These are phyloP conservation scores for Dolichomitus sp. DNA, from an alignment of 2,888 invertebrate species.

Conservation along the genomic window DNA sequence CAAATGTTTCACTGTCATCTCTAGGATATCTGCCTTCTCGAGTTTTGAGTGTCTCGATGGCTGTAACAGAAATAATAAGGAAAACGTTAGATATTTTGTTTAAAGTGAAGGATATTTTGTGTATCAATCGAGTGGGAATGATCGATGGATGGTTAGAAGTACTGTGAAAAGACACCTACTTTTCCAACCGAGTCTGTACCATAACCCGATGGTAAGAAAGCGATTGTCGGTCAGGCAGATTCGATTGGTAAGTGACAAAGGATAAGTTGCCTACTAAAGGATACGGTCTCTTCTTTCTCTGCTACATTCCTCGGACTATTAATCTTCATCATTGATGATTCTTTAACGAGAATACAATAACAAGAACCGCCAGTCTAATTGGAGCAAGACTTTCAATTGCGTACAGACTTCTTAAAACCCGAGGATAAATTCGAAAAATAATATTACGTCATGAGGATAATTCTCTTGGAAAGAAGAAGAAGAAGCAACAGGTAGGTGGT, in stretches of 20 bases:
- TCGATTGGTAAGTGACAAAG: not conserved
- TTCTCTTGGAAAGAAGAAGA: constrained; percentile 50
- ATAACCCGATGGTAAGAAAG: not conserved
- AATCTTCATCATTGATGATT: not conserved
- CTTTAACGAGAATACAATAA: not conserved
- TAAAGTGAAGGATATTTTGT: not conserved
- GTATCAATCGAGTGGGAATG: not conserved
- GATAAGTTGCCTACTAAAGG: not conserved
- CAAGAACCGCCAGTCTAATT: not conserved
- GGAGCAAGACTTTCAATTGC: not conserved
- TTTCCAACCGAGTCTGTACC: not conserved
- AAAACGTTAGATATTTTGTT: not conserved
- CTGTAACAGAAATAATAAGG: constrained; percentile 87
- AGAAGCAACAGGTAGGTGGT: constrained; percentile 62
- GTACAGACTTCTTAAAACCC: not conserved
- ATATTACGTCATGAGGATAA: constrained; percentile 60
- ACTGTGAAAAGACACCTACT: not conserved
- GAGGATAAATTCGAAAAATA: constrained; percentile 39
- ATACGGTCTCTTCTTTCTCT: not conserved
- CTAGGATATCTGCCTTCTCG: constrained; percentile 98
- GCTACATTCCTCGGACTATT: not conserved
- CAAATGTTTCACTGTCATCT: constrained; percentile 97
- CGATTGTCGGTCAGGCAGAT: not conserved
- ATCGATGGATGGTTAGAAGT: not conserved
- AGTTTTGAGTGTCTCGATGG: constrained; percentile 97